Conservation (phyloP, 2,113 vertebrate species). For the Passer montanus region DNA sequence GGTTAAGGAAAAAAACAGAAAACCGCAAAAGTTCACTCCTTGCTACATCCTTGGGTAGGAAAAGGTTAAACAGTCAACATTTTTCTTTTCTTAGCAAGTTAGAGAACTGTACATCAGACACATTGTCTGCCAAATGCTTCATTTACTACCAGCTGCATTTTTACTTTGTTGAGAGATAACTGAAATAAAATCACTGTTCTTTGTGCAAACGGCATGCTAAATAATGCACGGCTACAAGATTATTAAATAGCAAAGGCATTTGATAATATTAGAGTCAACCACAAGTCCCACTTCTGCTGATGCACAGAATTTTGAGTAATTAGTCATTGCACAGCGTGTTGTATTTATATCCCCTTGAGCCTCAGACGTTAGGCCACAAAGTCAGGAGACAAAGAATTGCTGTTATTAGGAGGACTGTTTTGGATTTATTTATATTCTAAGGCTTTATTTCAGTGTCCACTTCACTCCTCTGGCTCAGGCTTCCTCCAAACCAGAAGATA, state of each 20-base stretch:
- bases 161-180: slow-evolving; percentile 68
- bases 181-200: slow-evolving; percentile 76
- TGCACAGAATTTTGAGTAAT: slow-evolving; percentile 75
- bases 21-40: background rate
- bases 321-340: slow-evolving; percentile 75
- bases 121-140: slow-evolving; percentile 74
- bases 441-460: slow-evolving; percentile 68
- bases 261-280: slow-evolving; percentile 75
- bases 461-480: slow-evolving; percentile 49
- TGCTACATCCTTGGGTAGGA: slow-evolving; percentile 38
- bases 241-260: slow-evolving; percentile 77
- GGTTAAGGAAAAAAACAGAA: background rate
- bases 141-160: slow-evolving; percentile 77
- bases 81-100: slow-evolving; percentile 57
- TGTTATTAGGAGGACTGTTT: slow-evolving; percentile 67
- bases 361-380: slow-evolving; percentile 80
- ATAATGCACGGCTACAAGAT: slow-evolving; percentile 59
- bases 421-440: slow-evolving; percentile 72
- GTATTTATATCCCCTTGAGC: slow-evolving; percentile 73
- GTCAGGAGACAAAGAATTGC: slow-evolving; percentile 76
- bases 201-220: slow-evolving; percentile 64
- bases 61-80: slow-evolving; percentile 66
- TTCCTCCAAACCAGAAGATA: slow-evolving; percentile 49
- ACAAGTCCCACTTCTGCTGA: slow-evolving; percentile 80
- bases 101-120: slow-evolving; percentile 62